Evolutionary conservation across 2,888 invertebrate genomes (phyloP).

Genomic region (Alviniconcha strummeri): DNA sequence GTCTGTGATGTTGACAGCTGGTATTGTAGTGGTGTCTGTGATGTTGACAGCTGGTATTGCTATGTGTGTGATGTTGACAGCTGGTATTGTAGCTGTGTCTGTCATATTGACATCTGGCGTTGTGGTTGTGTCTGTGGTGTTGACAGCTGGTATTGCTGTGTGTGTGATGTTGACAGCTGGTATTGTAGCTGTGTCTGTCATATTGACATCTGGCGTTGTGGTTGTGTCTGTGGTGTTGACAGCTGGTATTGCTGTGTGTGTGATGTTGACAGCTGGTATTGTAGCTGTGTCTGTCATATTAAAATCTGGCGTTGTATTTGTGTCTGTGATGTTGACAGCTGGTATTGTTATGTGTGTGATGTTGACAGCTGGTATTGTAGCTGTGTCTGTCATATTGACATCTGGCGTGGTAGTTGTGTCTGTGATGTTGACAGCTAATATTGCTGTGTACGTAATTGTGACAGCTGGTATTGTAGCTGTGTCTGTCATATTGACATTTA

Average conservation of each 20-base stretch:
- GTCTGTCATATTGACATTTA: background rate
- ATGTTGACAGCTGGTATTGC: background rate
- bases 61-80: background rate
- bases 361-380: background rate
- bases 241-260: background rate
- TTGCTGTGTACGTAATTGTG: background rate
- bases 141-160: background rate
- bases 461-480: background rate
- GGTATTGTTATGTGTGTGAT: background rate
- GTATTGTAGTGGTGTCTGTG: background rate
- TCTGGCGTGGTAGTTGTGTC: background rate
- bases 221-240: background rate
- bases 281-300: background rate
- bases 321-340: background rate
- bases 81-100: background rate
- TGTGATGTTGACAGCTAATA: too few relatives aligned
- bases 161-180: background rate
- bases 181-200: background rate
- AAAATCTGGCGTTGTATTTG: background rate
- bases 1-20: background rate
- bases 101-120: background rate
- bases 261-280: background rate
- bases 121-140: background rate
- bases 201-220: background rate
- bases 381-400: background rate